Conservation (phyloP, 2,888 invertebrate species). For the Amiota mariae region DNA sequence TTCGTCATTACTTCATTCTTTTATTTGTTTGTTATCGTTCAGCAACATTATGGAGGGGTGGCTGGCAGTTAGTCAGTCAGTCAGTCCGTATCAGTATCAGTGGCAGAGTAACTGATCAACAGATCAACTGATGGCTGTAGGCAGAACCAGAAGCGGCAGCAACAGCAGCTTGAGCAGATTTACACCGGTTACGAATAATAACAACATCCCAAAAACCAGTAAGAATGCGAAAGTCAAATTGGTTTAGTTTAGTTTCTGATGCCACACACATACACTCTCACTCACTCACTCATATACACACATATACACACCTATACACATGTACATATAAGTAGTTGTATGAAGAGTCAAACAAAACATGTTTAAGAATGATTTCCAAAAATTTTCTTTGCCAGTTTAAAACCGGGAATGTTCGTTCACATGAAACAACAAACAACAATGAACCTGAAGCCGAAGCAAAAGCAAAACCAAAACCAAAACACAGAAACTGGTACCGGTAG, state of each 20-base stretch:
- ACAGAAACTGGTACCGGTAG: conserved; percentile 67
- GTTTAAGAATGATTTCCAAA: conserved; percentile 50
- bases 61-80: background rate
- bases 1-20: too few relatives aligned
- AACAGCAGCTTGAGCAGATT: conserved; percentile 34
- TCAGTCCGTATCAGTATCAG: conserved; percentile 3
- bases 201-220: conserved; percentile 24
- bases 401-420: conserved; percentile 37
- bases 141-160: conserved; percentile 37
- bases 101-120: background rate
- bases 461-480: conserved; percentile 27
- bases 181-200: conserved; percentile 29
- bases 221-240: conserved; percentile 27
- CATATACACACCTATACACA: background rate
- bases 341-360: conserved; percentile 42
- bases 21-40: too few relatives aligned
- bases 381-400: conserved; percentile 32
- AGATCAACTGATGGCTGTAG: conserved; percentile 34
- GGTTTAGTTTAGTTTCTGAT: conserved; percentile 41
- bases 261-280: conserved; percentile 1
- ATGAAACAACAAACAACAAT: conserved; percentile 45
- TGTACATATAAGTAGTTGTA: background rate
- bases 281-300: background rate
- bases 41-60: conserved; percentile 27
- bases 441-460: conserved; percentile 21